phyloP scores from a whole-genome alignment of 2,113 vertebrate genomes.

The Heterochromis multidens region DNA sequence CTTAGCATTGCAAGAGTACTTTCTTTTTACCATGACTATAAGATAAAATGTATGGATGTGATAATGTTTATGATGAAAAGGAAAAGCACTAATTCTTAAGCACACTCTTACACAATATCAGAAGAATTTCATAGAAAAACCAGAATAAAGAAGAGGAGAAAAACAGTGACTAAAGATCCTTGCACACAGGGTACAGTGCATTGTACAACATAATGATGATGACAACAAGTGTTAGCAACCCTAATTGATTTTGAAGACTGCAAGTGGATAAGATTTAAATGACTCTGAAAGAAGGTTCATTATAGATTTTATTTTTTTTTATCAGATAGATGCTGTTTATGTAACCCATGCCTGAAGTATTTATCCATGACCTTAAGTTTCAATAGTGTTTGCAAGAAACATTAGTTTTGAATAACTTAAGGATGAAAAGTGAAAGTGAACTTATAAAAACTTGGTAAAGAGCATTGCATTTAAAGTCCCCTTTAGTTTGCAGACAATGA shows the following conservation, averaged over 20 bases:
- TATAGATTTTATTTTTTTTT: too few species aligned
- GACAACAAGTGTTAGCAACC: background rate
- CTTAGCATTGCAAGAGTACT: too few species aligned
- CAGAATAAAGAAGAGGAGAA: too few species aligned
- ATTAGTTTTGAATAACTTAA: background rate
- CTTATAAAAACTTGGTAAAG: background rate
- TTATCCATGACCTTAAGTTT: too few species aligned
- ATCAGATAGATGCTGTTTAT: background rate
- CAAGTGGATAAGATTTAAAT: background rate
- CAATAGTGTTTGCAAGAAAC: background rate
- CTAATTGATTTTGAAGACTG: too few species aligned
- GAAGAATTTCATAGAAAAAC: background rate
- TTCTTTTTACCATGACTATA: background rate
- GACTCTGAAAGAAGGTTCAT: background rate
- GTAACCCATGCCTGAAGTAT: too few species aligned
- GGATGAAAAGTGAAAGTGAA: background rate
- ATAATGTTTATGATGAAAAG: too few species aligned
- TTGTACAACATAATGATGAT: background rate
- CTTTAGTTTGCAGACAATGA: too few species aligned
- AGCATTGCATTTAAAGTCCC: background rate
- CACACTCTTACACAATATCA: background rate
- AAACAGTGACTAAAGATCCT: too few species aligned
- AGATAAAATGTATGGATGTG: background rate
- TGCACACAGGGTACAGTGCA: background rate
- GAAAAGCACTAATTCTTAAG: background rate